A percentile compares a stretch with the other conserved stretches of the same genome.
Evolutionary conservation across 2,888 invertebrate species (phyloP).

Genomic region (Mylabris sibirica): DNA sequence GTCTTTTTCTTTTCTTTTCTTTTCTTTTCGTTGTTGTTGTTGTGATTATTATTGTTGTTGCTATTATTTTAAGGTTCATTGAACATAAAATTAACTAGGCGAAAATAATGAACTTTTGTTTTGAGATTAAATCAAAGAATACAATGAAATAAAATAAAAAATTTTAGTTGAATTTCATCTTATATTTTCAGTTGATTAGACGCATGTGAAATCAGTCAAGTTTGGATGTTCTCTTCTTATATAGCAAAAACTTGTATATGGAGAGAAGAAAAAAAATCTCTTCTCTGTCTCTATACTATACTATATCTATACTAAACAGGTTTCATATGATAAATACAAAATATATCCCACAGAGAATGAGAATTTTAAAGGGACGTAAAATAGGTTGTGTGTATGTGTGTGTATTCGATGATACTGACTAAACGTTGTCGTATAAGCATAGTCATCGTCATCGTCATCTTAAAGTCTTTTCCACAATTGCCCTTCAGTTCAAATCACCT

Average conservation of each 20-base stretch:
- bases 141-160: not conserved
- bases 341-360: not conserved
- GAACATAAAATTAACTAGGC: constrained; percentile 2
- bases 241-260: not conserved
- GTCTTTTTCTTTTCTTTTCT: no score
- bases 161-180: not conserved
- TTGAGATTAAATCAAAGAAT: constrained; percentile 2
- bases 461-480: constrained; percentile 21
- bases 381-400: not conserved
- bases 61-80: not conserved
- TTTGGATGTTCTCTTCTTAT: not conserved
- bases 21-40: no score
- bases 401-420: not conserved
- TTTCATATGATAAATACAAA: not conserved
- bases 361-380: not conserved
- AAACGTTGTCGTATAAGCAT: not conserved
- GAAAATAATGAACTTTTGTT: constrained; percentile 4
- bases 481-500: constrained; percentile 46
- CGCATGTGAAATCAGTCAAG: not conserved
- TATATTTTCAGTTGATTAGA: not conserved
- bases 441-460: constrained; percentile 1
- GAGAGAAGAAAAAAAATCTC: not conserved
- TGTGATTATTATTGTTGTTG: no score
- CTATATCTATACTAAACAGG: not conserved
- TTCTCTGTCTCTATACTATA: not conserved